Evolutionary conservation across 2,888 invertebrate species (phyloP).

Genomic region (Galeopsomyia nigrocyanea): DNA sequence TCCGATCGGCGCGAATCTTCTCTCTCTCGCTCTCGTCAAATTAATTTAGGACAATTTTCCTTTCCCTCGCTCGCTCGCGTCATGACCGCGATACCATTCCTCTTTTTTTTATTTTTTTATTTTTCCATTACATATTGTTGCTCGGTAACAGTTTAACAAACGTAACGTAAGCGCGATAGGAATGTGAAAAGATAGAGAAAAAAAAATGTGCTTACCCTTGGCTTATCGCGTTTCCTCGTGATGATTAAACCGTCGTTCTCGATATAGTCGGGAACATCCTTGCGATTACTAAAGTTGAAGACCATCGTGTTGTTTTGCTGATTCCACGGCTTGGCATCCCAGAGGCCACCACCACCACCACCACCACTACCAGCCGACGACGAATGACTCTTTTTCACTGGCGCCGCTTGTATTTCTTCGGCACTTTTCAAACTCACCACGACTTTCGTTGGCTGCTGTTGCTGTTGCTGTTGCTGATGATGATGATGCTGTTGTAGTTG

Average conservation of each 20-base stretch:
- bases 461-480: not conserved
- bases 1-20: constrained; percentile 41
- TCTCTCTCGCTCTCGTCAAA: constrained; percentile 32
- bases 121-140: no score
- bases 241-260: constrained; percentile 88
- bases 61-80: constrained; percentile 18
- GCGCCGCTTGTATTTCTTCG: constrained; percentile 62
- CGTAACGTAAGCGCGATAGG: not conserved
- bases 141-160: no score
- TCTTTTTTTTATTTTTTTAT: no score
- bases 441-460: constrained; percentile 67
- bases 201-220: constrained; percentile 36
- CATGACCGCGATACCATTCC: not conserved
- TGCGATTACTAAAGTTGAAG: constrained; percentile 88
- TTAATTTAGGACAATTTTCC: constrained; percentile 48
- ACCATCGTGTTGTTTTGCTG: constrained; percentile 82
- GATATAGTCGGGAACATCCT: constrained; percentile 91
- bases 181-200: constrained; percentile 2
- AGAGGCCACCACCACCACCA: no score
- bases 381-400: constrained; percentile 60
- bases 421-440: constrained; percentile 68
- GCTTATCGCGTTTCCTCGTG: constrained; percentile 74
- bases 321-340: constrained; percentile 70
- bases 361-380: no score
- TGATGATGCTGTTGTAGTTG: not conserved